Conservation (phyloP, 2,888 invertebrate species). For the Agrypnus murinus region DNA sequence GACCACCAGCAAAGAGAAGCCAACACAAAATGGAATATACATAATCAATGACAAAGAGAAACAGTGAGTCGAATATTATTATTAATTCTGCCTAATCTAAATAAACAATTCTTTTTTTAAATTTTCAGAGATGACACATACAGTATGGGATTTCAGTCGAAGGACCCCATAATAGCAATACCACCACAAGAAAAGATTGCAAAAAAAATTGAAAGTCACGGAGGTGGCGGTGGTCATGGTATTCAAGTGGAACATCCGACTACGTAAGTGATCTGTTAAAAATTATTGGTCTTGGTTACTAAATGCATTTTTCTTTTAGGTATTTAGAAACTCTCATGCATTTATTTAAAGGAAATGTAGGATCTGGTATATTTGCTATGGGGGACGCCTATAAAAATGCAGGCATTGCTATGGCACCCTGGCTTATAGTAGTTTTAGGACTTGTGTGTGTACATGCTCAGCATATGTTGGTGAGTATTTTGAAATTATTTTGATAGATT, state of each 20-base stretch:
- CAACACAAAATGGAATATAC: constrained; percentile 14
- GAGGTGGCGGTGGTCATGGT: constrained; percentile 69
- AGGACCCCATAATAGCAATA: constrained; percentile 73
- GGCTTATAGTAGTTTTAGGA: constrained; percentile 86
- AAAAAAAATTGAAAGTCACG: constrained; percentile 65
- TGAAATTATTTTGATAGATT: too few relatives aligned
- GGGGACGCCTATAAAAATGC: constrained; percentile 96
- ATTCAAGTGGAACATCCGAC: constrained; percentile 77
- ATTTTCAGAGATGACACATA: constrained; percentile 62
- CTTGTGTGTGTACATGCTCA: constrained; percentile 93
- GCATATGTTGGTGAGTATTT: constrained; percentile 84
- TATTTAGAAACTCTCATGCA: constrained; percentile 93
- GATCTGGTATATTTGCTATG: constrained; percentile 96
- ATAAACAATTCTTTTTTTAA: too few relatives aligned
- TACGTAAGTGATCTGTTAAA: constrained; percentile 80
- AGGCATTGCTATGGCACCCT: constrained; percentile 87
- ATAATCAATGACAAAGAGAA: constrained; percentile 55
- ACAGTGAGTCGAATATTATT: constrained; percentile 55
- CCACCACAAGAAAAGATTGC: constrained; percentile 59
- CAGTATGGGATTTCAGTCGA: constrained; percentile 72
- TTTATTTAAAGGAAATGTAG: constrained; percentile 95
- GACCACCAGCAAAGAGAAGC: constrained; percentile 4
- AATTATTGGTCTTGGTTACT: too few relatives aligned
- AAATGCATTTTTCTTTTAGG: constrained; percentile 74
- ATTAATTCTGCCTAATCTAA: too few relatives aligned